Conservation (phyloP, 2,113 vertebrate genomes). For the Myiagra hebetior region DNA sequence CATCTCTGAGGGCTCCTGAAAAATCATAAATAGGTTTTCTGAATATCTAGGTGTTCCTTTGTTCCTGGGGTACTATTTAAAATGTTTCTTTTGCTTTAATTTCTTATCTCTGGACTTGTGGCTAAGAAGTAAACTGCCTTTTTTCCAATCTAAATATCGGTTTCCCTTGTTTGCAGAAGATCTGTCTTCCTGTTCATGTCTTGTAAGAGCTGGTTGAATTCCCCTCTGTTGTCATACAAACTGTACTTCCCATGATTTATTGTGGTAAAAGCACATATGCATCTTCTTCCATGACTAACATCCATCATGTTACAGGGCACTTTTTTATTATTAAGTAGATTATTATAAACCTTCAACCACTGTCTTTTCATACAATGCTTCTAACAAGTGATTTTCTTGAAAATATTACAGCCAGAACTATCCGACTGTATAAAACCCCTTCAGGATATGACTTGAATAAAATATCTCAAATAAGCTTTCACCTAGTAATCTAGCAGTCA, state of each 20-base stretch:
- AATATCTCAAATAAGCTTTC: background rate
- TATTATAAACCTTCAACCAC: background rate
- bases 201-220: background rate
- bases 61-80: background rate
- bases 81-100: background rate
- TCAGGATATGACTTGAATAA: background rate
- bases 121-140: background rate
- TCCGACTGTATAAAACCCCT: background rate
- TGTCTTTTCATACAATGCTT: slow-evolving; percentile 3
- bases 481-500: background rate
- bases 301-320: background rate
- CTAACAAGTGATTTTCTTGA: background rate
- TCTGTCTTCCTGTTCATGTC: background rate
- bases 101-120: background rate
- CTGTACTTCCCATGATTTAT: background rate
- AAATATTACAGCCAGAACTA: background rate
- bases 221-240: background rate
- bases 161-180: background rate
- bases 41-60: background rate
- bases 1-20: background rate
- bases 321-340: background rate
- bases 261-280: background rate
- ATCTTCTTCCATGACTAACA: background rate
- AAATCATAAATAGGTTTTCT: background rate
- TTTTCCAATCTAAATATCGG: background rate